These are phyloP conservation scores for Gonocerus acuteangulatus DNA, from an alignment of 2,888 invertebrate species.

Conservation along the genomic window DNA sequence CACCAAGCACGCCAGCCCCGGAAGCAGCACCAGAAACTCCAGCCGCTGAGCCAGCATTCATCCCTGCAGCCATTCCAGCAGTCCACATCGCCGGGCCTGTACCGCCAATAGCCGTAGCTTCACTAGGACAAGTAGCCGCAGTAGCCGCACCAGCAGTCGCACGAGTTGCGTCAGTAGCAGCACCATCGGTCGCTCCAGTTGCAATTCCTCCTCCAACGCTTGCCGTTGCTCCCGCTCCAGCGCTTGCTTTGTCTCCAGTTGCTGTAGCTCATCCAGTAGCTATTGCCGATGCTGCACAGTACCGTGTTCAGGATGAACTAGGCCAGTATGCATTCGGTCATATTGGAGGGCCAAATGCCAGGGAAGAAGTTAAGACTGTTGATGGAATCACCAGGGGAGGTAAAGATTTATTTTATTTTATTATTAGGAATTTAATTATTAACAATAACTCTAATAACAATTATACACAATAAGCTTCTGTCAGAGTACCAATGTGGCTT, in stretches of 20 bases:
- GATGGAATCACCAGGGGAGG: constrained; percentile 54
- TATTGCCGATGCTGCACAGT: constrained; percentile 49
- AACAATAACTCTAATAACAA: too few relatives aligned
- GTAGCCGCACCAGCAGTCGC: constrained; percentile 1
- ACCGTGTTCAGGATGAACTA: constrained; percentile 53
- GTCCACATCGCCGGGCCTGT: constrained; percentile 33
- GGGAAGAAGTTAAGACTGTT: constrained; percentile 52
- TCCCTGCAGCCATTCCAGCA: constrained; percentile 12
- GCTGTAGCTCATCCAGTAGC: background rate
- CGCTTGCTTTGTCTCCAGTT: background rate
- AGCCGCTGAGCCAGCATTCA: constrained; percentile 34
- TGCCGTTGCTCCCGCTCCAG: background rate
- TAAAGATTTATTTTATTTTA: constrained; percentile 6
- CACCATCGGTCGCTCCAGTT: background rate
- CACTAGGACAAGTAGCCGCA: background rate
- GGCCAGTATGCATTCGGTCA: constrained; percentile 56
- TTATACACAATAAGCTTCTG: too few relatives aligned
- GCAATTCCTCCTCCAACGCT: background rate
- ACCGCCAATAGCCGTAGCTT: constrained; percentile 33
- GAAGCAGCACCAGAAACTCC: constrained; percentile 37
- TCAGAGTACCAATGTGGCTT: too few relatives aligned
- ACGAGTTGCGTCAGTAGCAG: background rate
- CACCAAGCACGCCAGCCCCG: constrained; percentile 33
- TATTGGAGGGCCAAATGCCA: constrained; percentile 56
- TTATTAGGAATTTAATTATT: too few relatives aligned